Conservation (phyloP, 1,140 invertebrate species). For the Papilio aristodemus region DNA sequence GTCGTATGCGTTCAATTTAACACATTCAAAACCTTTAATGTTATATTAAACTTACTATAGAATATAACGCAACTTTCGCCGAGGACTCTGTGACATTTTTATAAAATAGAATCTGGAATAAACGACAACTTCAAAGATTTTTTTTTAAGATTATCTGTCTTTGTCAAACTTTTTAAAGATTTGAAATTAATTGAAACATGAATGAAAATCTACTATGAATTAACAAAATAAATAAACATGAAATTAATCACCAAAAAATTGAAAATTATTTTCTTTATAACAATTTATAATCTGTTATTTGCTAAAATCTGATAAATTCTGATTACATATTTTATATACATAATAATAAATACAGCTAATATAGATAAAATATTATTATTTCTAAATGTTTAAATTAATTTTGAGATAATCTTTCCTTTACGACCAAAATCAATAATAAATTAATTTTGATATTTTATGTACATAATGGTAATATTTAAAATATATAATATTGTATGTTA, state of each 20-base stretch:
- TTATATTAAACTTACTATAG: not conserved
- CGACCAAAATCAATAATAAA: conserved; percentile 30
- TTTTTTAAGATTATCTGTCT: too few relatives aligned
- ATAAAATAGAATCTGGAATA: not conserved
- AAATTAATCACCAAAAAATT: too few relatives aligned
- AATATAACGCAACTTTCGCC: not conserved
- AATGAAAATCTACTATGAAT: too few relatives aligned
- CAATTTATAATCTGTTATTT: too few relatives aligned
- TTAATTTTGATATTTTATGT: conserved; percentile 19
- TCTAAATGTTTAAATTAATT: not conserved
- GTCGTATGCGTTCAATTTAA: conserved; percentile 16
- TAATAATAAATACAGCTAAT: not conserved
- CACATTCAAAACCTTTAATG: conserved; percentile 5
- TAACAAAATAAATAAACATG: too few relatives aligned
- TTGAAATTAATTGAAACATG: too few relatives aligned
- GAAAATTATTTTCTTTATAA: too few relatives aligned
- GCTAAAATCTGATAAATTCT: too few relatives aligned
- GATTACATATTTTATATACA: too few relatives aligned
- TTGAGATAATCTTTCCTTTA: conserved; percentile 26
- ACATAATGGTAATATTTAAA: conserved; percentile 22
- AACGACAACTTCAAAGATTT: too few relatives aligned
- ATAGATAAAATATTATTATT: not conserved
- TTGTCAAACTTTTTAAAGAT: too few relatives aligned
- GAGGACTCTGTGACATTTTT: not conserved
- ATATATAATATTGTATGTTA: conserved; percentile 16